A percentile compares a stretch with the other conserved stretches of the same genome.
phyloP scores from a whole-genome alignment of 1,140 invertebrate genomes.

The Drosophila pseudoananassae region DNA sequence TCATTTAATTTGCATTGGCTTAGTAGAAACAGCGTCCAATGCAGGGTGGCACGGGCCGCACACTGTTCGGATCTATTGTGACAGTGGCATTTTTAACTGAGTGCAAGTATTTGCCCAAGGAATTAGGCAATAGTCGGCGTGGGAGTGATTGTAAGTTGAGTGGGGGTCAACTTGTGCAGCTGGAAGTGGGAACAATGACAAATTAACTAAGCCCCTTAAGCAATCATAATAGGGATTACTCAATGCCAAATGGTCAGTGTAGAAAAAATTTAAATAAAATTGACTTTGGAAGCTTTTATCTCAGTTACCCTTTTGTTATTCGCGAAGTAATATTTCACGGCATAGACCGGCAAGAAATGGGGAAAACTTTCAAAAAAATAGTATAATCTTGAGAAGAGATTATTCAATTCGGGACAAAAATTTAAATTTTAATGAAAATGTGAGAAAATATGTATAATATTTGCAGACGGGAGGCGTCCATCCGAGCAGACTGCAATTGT shows the following conservation, averaged over 20 bases:
- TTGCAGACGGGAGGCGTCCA: constrained; percentile 6
- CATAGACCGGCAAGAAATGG: not conserved
- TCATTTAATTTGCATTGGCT: constrained; percentile 77
- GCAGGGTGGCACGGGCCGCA: constrained; percentile 1
- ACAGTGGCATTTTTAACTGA: constrained; percentile 54
- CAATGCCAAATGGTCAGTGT: constrained; percentile 8
- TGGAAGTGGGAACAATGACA: constrained; percentile 38
- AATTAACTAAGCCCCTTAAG: constrained; percentile 35
- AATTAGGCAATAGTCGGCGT: constrained; percentile 31
- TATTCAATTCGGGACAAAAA: not conserved
- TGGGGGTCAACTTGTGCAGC: constrained; percentile 10
- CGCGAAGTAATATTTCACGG: not conserved
- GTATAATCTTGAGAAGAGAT: not conserved
- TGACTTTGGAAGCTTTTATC: not conserved
- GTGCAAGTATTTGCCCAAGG: constrained; percentile 60
- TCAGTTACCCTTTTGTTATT: not conserved
- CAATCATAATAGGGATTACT: constrained; percentile 11
- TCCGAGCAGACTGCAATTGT: constrained; percentile 33
- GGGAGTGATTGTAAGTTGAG: not conserved
- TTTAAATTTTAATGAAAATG: constrained; percentile 21
- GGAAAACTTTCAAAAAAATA: not conserved
- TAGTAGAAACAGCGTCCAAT: constrained; percentile 16
- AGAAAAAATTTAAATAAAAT: not conserved
- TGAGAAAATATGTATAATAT: constrained; percentile 8
- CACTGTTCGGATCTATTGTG: constrained; percentile 44